Percentiles rank a stretch among this genome's conserved stretches.
Conservation (phyloP, 2,888 invertebrate species). For the Mantis religiosa region DNA sequence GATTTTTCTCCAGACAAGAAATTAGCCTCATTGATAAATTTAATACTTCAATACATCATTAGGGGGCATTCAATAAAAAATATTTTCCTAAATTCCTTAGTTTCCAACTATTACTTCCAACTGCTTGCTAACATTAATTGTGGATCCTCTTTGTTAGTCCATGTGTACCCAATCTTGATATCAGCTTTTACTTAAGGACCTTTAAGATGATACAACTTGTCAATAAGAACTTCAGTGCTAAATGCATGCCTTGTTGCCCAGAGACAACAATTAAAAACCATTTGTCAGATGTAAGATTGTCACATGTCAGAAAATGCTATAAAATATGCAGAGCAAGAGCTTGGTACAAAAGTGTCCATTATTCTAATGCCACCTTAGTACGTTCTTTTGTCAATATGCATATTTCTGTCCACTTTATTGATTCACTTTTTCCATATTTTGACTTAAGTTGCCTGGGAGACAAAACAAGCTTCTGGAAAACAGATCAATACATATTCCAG, state of each 20-base stretch:
- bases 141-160: too few species aligned
- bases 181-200: too few species aligned
- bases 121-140: too few species aligned
- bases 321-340: neutral
- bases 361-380: neutral
- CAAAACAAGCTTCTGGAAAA: neutral
- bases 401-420: neutral
- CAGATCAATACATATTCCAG: neutral
- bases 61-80: too few species aligned
- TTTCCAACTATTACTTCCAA: too few species aligned
- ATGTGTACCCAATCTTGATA: too few species aligned
- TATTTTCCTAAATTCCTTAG: too few species aligned
- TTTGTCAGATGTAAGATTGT: neutral
- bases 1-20: too few species aligned
- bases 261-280: neutral
- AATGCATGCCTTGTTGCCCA: neutral
- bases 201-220: too few species aligned
- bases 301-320: neutral
- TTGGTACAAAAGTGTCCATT: neutral
- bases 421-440: slow-evolving; percentile 13
- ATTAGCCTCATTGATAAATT: too few species aligned
- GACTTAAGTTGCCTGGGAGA: neutral
- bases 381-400: neutral
- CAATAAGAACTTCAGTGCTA: too few species aligned
- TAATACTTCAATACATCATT: too few species aligned